Percentiles rank a stretch among this genome's conserved stretches.
Conservation (phyloP, 2,797 vertebrate genomes). For the Leucoraja ocellata region DNA sequence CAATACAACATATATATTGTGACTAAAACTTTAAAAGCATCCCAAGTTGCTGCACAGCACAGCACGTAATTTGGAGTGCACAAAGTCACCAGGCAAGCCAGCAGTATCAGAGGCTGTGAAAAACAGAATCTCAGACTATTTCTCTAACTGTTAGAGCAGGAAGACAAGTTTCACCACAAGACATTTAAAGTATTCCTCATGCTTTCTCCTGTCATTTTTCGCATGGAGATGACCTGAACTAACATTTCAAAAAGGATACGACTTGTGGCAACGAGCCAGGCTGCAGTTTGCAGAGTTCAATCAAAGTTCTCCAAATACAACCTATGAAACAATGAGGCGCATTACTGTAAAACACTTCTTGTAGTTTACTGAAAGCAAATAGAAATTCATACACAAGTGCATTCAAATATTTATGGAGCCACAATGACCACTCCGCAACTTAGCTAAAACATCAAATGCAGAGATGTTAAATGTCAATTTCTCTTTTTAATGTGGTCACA, state of each 20-base stretch:
- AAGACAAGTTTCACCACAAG: background rate
- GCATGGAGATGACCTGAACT: background rate
- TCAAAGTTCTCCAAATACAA: constrained; percentile 90
- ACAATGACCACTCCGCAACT: background rate
- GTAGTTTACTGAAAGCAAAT: background rate
- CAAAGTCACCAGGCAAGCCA: background rate
- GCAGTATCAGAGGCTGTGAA: background rate
- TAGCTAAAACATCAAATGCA: background rate
- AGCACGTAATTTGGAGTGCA: background rate
- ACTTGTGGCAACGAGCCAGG: constrained; percentile 96
- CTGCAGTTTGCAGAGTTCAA: constrained; percentile 95
- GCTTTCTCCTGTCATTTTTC: background rate
- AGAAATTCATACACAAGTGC: background rate
- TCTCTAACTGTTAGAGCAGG: background rate
- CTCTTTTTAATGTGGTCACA: background rate
- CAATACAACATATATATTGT: background rate
- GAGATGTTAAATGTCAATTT: background rate
- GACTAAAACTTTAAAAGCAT: background rate
- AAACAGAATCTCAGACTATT: background rate
- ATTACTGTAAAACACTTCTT: constrained; percentile 9
- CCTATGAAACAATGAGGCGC: constrained; percentile 54
- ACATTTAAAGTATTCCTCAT: background rate
- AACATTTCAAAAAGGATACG: constrained; percentile 71
- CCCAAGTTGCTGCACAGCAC: background rate
- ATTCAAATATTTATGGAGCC: background rate